These are phyloP conservation scores for Cordilura impudica DNA, from an alignment of 2,888 invertebrate genomes.

Conservation along the genomic window DNA sequence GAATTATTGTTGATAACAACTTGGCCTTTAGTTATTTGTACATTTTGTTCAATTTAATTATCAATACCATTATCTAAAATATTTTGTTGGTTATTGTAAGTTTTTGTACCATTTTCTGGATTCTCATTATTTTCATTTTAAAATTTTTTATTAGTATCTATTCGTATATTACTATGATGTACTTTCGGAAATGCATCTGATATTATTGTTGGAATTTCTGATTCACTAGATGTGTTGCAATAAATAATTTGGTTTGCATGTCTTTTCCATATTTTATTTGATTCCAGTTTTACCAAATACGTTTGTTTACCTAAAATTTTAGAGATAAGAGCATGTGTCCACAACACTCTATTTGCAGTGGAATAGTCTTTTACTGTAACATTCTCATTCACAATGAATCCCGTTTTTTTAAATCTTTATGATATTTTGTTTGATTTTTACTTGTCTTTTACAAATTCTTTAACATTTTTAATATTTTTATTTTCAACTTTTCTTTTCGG, in stretches of 20 bases:
- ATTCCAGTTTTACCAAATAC: slow-evolving; percentile 10
- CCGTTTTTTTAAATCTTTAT: slow-evolving; percentile 15
- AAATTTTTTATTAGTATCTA: neutral
- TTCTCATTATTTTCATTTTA: neutral
- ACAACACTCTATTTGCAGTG: slow-evolving; percentile 2
- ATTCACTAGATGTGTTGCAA: neutral
- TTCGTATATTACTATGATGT: neutral
- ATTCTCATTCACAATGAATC: neutral
- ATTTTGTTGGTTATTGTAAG: no score
- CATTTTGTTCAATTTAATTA: no score
- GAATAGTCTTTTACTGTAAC: slow-evolving; percentile 27
- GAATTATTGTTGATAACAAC: no score
- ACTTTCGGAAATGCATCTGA: slow-evolving; percentile 17
- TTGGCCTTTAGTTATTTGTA: no score
- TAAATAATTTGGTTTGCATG: slow-evolving; percentile 34
- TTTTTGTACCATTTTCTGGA: no score
- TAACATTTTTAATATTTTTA: neutral
- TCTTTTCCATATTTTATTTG: slow-evolving; percentile 16
- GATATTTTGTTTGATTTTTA: slow-evolving; percentile 27
- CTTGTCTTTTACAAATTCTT: neutral
- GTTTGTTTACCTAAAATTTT: slow-evolving; percentile 25
- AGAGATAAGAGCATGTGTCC: neutral
- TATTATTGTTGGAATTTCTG: neutral
- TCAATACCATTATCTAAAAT: no score
- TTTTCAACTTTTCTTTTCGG: slow-evolving; percentile 13